Conservation (phyloP, 1,140 invertebrate genomes). For the Metaphire vulgaris region DNA sequence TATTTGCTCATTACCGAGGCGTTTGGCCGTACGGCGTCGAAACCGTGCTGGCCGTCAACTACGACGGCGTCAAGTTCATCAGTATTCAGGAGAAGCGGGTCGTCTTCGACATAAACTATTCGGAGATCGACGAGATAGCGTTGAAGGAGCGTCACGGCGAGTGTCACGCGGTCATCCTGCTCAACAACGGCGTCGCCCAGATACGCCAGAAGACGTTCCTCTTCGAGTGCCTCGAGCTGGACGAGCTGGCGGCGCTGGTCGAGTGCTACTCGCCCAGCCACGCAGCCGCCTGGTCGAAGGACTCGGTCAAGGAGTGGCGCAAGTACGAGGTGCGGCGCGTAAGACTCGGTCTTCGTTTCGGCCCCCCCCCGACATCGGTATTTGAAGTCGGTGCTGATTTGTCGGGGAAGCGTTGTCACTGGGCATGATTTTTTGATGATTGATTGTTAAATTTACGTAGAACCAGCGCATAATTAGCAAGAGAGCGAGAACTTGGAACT, state of each 20-base stretch:
- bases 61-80: conserved; percentile 66
- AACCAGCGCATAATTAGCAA: too few relatives aligned
- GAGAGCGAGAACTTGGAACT: too few relatives aligned
- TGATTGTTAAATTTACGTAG: too few relatives aligned
- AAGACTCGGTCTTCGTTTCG: too few relatives aligned
- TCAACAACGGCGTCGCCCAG: conserved; percentile 28
- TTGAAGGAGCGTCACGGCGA: conserved; percentile 20
- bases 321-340: background rate
- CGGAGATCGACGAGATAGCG: conserved; percentile 15
- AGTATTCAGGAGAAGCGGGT: conserved; percentile 23
- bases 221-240: conserved; percentile 29
- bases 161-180: conserved; percentile 15
- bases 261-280: conserved; percentile 26
- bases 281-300: conserved; percentile 10
- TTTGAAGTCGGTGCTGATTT: too few relatives aligned
- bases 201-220: conserved; percentile 24
- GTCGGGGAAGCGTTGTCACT: too few relatives aligned
- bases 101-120: conserved; percentile 19
- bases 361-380: too few relatives aligned
- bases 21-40: conserved; percentile 77
- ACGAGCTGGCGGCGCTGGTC: conserved; percentile 21
- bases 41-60: conserved; percentile 76
- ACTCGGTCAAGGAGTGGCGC: background rate
- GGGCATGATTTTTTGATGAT: too few relatives aligned
- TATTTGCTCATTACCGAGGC: conserved; percentile 80